Base-by-base conservation (phyloP, 2,113 vertebrate species). In the Verasper variegatus region DNA sequence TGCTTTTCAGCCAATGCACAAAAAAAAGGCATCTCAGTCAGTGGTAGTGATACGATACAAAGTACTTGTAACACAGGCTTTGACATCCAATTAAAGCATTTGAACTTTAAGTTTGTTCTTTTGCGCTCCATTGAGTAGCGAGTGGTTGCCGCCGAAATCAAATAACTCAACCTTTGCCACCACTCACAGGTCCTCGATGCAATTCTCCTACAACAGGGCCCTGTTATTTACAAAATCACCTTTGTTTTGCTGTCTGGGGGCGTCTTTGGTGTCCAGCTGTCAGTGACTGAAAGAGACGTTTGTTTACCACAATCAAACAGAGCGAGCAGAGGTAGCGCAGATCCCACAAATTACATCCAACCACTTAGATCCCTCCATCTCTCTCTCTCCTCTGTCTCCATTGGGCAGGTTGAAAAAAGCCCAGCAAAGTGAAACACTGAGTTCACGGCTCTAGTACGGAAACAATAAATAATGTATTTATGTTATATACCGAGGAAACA, bases 171-270 rank as follows among this genome's bases (percentile, higher is more conserved):
- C 81, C 86, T 86, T 86, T 85, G 74, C 55, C 80, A 61, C 68
- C 75, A 70, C 79, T 87, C 49, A 61, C 0, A 1, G 47, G 15
- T 12, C 54, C 60, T 60, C 60, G 77, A 67, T 80, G 78, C 84
- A 76, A 75, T 86, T 86, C 84, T 77, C 52, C 71, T 69, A 59
- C 61, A 74, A 84, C 73, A 52, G 61, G 47, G 27, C 23, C 37
- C 74, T 78, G 81, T 74, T 85, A 92, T 93, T 89, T 87, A 87
- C 80, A 87, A 84, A 68, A 89, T 90, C 83, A 83, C 73, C 67
- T 83, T 86, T 65, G 88, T 91, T 89, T 89, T 81, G 78, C 66
- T 79, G n/a, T 92, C 73, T 81, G 79, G 76, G 72, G 86, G 78
- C 35, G 55, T 81, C 82, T 81, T 56, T 75, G 47, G 82, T 82